Percentiles rank a stretch among this genome's conserved stretches.
Evolutionary conservation across 2,797 vertebrate genomes (phyloP).

Genomic region (Fundulus diaphanus): DNA sequence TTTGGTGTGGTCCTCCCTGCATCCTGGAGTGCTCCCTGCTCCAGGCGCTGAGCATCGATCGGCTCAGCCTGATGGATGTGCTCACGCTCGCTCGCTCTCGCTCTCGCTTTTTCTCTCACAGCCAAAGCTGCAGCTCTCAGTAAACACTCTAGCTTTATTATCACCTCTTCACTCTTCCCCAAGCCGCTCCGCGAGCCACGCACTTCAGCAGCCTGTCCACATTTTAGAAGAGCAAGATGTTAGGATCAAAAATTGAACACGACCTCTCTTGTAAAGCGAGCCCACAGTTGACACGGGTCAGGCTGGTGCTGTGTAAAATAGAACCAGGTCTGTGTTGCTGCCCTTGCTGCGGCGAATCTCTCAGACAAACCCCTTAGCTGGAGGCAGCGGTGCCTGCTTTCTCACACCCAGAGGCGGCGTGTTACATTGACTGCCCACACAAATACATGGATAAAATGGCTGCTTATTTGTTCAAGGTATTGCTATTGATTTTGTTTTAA

Average conservation of each 20-base stretch:
- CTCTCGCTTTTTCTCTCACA: conserved; percentile 40
- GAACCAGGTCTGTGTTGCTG: conserved; percentile 37
- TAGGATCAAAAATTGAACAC: conserved; percentile 64
- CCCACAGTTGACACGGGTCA: conserved; percentile 55
- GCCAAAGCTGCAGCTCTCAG: conserved; percentile 69
- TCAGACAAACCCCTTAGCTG: conserved; percentile 54
- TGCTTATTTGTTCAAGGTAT: conserved; percentile 75
- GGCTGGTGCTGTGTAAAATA: conserved; percentile 53
- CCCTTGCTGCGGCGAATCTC: conserved; percentile 47
- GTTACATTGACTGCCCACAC: conserved; percentile 73
- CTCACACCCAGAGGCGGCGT: conserved; percentile 57
- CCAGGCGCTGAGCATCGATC: conserved; percentile 82
- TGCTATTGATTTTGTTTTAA: conserved; percentile 80
- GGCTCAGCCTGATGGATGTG: conserved; percentile 78
- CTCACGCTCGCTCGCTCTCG: conserved; percentile 30
- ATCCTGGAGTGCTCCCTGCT: conserved; percentile 77
- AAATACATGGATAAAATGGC: conserved; percentile 69
- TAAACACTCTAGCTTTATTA: conserved; percentile 76
- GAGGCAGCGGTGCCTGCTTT: conserved; percentile 49
- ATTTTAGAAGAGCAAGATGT: conserved; percentile 65
- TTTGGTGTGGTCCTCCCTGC: conserved; percentile 81
- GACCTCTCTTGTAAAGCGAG: conserved; percentile 57
- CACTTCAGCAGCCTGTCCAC: conserved; percentile 61
- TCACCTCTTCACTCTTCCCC: conserved; percentile 72
- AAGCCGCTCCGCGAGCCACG: conserved; percentile 60